Evolutionary conservation across 2,797 vertebrate species (phyloP), one percentile per base, ranked within the genome.

Genomic region (Poliocrania exsul): DNA sequence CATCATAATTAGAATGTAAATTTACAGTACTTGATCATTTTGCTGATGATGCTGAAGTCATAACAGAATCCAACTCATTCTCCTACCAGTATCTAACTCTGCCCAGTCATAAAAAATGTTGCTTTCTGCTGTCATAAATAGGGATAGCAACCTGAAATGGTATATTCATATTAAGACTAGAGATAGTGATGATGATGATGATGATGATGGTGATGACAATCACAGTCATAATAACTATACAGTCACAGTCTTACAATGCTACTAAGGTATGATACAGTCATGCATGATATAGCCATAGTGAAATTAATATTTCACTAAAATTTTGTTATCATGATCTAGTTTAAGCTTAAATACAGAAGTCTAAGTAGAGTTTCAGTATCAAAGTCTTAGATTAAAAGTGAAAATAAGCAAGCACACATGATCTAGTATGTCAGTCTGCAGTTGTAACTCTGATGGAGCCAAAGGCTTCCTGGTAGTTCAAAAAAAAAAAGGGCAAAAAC

Each of bases 11-110:
- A 66, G 56, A 89, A 92, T 16, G 65, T 81, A 81, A 91, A 69
- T 86, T 81, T 91, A 94, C 31, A 91, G 33, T n/a, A 66, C 54
- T 83, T 62, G 75, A 89, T 85, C 7, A 64, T 93, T 95, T 95
- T 89, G 57, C 71, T 85, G 86, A 92, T 78, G 35, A 91, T 78
- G 35, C 57, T 85, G 35, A 87, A 92, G n/a, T 57, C 67, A 24
- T 53, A 93, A 73, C 26, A 93, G 78, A 85, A 73, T 67, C 53
- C 60, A 95, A 42, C 37, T 54, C 11, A 18, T 69, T 89, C 62
- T 70, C 47, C 46, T 66, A 70, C 56, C 40, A 44, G 13, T 33
- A 64, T 12, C 7, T 11, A n/a, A 25, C 11, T 79, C 81, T 53
- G 24, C 8, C 49, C 46, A 75, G 35, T 50, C 47, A 78, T 71